Percentiles rank a stretch among this genome's conserved stretches.
Evolutionary conservation across 2,888 invertebrate genomes (phyloP).

Genomic region (Globia sparganii): DNA sequence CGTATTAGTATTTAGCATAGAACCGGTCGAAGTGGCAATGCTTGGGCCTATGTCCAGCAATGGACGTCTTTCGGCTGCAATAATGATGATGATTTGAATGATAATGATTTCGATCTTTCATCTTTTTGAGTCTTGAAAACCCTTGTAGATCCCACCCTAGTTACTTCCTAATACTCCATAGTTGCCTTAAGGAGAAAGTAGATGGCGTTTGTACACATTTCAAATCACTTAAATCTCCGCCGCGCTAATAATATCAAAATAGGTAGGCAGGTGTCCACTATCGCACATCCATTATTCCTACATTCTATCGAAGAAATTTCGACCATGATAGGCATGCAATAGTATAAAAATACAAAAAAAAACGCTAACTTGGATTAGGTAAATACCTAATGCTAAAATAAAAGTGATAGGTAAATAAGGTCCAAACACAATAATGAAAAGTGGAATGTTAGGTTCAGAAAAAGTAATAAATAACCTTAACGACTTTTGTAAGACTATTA

Average conservation of each 20-base stretch:
- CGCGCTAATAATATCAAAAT: constrained; percentile 9
- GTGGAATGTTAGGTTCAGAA: neutral
- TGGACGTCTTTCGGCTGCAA: neutral
- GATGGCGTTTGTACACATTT: constrained; percentile 53
- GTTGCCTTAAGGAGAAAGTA: constrained; percentile 25
- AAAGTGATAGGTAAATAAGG: neutral
- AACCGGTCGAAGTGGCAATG: neutral
- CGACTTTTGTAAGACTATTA: constrained; percentile 1
- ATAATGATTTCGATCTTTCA: neutral
- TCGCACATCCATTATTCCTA: constrained; percentile 1
- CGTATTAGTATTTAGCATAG: neutral
- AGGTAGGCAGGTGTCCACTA: constrained; percentile 11
- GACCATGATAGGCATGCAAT: neutral
- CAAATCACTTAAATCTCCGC: constrained; percentile 7
- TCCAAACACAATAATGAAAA: constrained; percentile 6
- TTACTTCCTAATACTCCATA: neutral
- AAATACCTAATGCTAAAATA: neutral
- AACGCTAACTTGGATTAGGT: neutral
- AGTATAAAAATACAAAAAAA: neutral
- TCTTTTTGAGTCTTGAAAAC: neutral
- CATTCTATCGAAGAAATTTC: neutral
- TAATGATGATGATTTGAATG: neutral
- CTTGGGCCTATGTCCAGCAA: neutral
- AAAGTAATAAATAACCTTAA: constrained; percentile 8
- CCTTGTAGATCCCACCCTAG: neutral